These are phyloP conservation scores for Lathronympha strigana DNA, from an alignment of 2,888 invertebrate species.

Conservation along the genomic window DNA sequence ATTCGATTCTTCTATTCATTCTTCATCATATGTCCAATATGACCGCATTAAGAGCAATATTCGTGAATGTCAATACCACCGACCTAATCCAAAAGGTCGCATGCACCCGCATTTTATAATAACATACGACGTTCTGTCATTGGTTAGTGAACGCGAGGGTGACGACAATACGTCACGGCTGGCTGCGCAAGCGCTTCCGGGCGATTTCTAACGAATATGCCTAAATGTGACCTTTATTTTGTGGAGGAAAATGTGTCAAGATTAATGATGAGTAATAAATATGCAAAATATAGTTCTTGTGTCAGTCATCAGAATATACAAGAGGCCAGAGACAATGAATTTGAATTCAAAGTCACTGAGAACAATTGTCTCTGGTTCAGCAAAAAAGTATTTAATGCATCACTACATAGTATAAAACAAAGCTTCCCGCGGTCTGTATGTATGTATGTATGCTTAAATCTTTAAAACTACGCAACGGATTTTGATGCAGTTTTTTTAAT, in stretches of 20 bases:
- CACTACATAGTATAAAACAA: no score
- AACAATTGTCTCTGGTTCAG: no score
- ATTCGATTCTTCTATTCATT: background rate
- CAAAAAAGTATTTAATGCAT: no score
- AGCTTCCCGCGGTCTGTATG: no score
- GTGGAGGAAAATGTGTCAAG: constrained; percentile 27
- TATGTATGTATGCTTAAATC: no score
- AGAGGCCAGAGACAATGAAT: no score
- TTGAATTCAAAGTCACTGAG: no score
- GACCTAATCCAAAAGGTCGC: background rate
- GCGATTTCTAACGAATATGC: constrained; percentile 39
- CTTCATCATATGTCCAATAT: constrained; percentile 9
- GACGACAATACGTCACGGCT: constrained; percentile 34
- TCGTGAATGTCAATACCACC: constrained; percentile 39
- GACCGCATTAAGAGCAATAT: constrained; percentile 17
- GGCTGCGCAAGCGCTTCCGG: constrained; percentile 36
- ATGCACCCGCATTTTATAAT: background rate
- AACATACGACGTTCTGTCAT: background rate
- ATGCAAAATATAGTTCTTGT: background rate
- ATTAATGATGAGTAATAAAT: constrained; percentile 16
- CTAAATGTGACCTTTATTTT: constrained; percentile 35
- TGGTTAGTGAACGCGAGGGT: constrained; percentile 10
- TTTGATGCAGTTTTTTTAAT: no score
- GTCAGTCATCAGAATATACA: no score
- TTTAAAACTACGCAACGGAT: no score